These are phyloP conservation scores for Pachypeltis micranthus DNA, from an alignment of 1,140 invertebrate species.

Conservation along the genomic window DNA sequence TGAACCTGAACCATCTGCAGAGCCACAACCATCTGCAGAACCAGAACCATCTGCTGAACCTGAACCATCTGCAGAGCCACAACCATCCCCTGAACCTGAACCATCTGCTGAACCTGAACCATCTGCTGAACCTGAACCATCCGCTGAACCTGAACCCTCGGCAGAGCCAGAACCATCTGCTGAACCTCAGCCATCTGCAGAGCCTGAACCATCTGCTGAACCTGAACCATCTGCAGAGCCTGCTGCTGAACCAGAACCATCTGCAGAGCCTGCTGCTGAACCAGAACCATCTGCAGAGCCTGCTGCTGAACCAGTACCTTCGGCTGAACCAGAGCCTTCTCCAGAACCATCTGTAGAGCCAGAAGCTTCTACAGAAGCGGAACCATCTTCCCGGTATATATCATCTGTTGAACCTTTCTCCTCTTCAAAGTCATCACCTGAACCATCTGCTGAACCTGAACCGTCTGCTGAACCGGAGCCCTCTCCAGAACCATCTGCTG, in stretches of 20 bases:
- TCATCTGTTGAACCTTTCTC: conserved; percentile 14
- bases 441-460: conserved; percentile 10
- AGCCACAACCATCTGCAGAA: conserved; percentile 29
- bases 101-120: conserved; percentile 29
- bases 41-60: conserved; percentile 30
- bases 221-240: conserved; percentile 18
- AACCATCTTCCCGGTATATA: no score
- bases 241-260: conserved; percentile 4
- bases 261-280: conserved; percentile 12
- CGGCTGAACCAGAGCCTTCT: conserved; percentile 33
- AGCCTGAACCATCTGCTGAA: conserved; percentile 18
- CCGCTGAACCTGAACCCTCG: conserved; percentile 21
- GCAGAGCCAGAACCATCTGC: conserved; percentile 24
- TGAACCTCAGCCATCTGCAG: conserved; percentile 10
- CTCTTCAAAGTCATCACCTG: conserved; percentile 22
- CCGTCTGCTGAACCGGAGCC: conserved; percentile 15
- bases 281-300: conserved; percentile 20
- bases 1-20: conserved; percentile 30
- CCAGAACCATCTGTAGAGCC: conserved; percentile 30
- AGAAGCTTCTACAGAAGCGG: conserved; percentile 23
- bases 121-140: conserved; percentile 29
- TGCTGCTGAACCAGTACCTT: conserved; percentile 29
- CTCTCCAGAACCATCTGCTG: conserved; percentile 23
- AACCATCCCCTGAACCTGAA: conserved; percentile 26
- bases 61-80: conserved; percentile 29